These are phyloP conservation scores for Keiferia lycopersicella DNA, from an alignment of 2,888 invertebrate genomes.

Conservation along the genomic window DNA sequence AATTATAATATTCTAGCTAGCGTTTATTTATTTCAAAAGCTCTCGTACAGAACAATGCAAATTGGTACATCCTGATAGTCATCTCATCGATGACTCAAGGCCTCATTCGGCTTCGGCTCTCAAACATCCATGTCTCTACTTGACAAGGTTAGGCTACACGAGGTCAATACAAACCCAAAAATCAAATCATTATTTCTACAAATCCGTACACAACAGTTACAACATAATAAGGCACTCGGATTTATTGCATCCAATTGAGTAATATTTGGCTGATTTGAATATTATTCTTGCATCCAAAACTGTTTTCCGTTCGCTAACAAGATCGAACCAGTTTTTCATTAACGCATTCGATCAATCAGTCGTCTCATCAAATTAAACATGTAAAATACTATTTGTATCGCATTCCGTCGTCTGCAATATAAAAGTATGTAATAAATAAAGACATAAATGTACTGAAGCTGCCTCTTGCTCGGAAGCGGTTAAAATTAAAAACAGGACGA, in stretches of 20 bases:
- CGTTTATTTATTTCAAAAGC: constrained; percentile 27
- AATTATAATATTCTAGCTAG: constrained; percentile 17
- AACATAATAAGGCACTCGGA: constrained; percentile 35
- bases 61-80: constrained; percentile 67
- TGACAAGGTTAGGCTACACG: constrained; percentile 63
- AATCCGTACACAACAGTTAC: constrained; percentile 36
- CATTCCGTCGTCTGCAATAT: background rate
- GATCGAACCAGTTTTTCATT: constrained; percentile 22
- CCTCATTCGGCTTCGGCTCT: constrained; percentile 51
- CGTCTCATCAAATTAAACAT: constrained; percentile 16
- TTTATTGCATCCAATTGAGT: constrained; percentile 30
- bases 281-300: constrained; percentile 25
- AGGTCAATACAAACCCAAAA: constrained; percentile 44
- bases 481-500: constrained; percentile 32
- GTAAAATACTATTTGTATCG: background rate
- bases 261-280: constrained; percentile 31
- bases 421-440: constrained; percentile 2
- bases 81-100: constrained; percentile 63
- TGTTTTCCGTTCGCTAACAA: constrained; percentile 23
- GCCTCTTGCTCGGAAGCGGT: constrained; percentile 6
- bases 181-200: constrained; percentile 46
- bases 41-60: constrained; percentile 54
- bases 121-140: constrained; percentile 52
- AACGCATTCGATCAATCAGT: constrained; percentile 6
- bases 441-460: constrained; percentile 9